These are phyloP conservation scores for Ploceus nigricollis DNA, from an alignment of 2,113 vertebrate species.

Conservation along the genomic window DNA sequence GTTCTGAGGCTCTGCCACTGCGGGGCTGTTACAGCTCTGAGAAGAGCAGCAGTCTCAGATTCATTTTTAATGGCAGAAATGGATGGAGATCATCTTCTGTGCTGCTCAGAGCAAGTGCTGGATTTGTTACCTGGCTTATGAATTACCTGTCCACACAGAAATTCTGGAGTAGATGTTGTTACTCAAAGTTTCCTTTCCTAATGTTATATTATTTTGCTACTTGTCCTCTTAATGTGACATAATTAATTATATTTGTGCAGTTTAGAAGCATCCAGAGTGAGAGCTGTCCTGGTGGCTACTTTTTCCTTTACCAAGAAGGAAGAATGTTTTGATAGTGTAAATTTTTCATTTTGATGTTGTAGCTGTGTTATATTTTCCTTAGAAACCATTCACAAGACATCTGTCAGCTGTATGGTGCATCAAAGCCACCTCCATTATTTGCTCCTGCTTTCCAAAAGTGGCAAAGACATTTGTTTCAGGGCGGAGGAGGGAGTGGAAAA, in stretches of 20 bases:
- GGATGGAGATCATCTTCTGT: background rate
- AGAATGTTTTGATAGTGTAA: slow-evolving; percentile 1
- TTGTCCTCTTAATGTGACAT: background rate
- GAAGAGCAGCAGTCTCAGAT: background rate
- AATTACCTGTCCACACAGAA: background rate
- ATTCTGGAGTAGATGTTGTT: background rate
- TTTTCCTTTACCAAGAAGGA: background rate
- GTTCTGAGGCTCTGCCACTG: background rate
- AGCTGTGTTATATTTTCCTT: slow-evolving; percentile 19
- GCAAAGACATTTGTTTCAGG: background rate
- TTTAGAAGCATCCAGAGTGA: background rate
- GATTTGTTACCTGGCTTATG: background rate
- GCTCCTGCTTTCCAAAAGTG: slow-evolving; percentile 9
- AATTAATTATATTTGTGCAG: background rate
- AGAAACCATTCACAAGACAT: slow-evolving; percentile 43
- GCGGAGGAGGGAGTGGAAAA: slow-evolving; percentile 11
- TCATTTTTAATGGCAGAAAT: background rate
- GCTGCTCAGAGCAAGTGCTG: background rate
- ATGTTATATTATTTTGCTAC: background rate
- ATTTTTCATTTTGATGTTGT: background rate
- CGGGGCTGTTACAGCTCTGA: background rate
- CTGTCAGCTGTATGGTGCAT: slow-evolving; percentile 45
- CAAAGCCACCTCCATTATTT: slow-evolving; percentile 49
- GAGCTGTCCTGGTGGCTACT: background rate
- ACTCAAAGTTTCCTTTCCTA: background rate